Conservation (phyloP, 2,797 vertebrate species). For the Dipus sagitta region DNA sequence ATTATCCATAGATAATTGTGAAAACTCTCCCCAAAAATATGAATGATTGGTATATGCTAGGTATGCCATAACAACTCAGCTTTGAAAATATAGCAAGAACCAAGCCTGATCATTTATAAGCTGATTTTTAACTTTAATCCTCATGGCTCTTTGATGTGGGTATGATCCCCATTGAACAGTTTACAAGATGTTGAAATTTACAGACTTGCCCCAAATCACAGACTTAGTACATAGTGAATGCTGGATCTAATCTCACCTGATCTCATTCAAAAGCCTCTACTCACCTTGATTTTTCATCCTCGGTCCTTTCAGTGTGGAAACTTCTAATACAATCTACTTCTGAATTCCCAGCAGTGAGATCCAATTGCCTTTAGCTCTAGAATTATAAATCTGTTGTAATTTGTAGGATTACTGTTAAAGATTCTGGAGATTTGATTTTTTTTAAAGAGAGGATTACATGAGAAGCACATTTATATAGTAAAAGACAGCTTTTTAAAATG, state of each 20-base stretch:
- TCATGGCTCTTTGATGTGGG: not conserved
- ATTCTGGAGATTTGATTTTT: constrained; percentile 21
- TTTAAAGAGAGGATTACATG: not conserved
- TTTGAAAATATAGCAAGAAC: constrained; percentile 43
- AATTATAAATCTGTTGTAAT: constrained; percentile 13
- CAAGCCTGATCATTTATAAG: constrained; percentile 12
- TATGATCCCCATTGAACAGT: not conserved
- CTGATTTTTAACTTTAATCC: constrained; percentile 53
- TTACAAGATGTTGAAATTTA: not conserved
- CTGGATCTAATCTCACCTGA: not conserved
- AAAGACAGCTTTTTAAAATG: constrained; percentile 70
- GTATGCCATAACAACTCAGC: constrained; percentile 12
- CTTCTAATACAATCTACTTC: constrained; percentile 23
- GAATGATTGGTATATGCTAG: not conserved
- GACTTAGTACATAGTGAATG: not conserved
- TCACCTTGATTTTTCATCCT: constrained; percentile 41
- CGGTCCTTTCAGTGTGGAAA: not conserved
- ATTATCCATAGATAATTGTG: constrained; percentile 29
- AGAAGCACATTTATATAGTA: constrained; percentile 60
- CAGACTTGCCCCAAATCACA: not conserved
- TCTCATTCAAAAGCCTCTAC: constrained; percentile 6
- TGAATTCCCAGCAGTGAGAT: not conserved
- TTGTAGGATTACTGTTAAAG: constrained; percentile 55
- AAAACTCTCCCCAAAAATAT: constrained; percentile 37
- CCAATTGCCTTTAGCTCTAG: not conserved